Evolutionary conservation across 2,888 invertebrate species (phyloP), one percentile per base, ranked within the genome.

Genomic region (Onchidella celtica): DNA sequence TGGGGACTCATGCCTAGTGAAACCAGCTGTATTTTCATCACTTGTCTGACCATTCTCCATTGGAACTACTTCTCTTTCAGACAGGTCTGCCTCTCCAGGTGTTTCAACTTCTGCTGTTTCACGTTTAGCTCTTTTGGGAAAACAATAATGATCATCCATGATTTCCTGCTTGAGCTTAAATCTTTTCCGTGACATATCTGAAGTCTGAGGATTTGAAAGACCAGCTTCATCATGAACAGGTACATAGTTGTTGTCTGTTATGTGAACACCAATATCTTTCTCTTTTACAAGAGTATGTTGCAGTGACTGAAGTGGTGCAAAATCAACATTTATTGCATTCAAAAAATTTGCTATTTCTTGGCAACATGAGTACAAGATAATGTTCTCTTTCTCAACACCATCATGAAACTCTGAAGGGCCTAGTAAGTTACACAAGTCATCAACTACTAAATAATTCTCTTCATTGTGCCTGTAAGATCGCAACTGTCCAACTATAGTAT

Each of bases 251-350:
- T 38, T 40, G 24, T 68, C 80, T 9, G 57, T 74, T 57, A 72
- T 32, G 21, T 81, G 65, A n/a, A 65, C 61, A 17, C 81, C 81
- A 34, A 81, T 70, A 36, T 81, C 81, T 70, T 81, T 81, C 57
- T 76, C 76, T 38, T 81, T 81, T n/a, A 81, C 72, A 29, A 81
- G 70, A 57, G 76, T 69, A 32, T 76, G 24, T 32, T 61, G 66
- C 1, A 38, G 36, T 21, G 81, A 70, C 11, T 57, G 29, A 36
- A 81, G 47, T n/a, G 68, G 61, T n/a, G 61, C 27, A 47, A 76
- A 76, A 21, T 36, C 55, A 27, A 9, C 17, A 47, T n/a, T 40
- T 17, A 81, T 70, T 29, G 32, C 36, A 63, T 63, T 81, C 14
- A 81, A 32, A 36, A 81, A 81, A 55, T 63, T 21, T 17, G 40